phyloP scores from a whole-genome alignment of 2,113 vertebrate species.

The Motacilla tschutschensis region DNA sequence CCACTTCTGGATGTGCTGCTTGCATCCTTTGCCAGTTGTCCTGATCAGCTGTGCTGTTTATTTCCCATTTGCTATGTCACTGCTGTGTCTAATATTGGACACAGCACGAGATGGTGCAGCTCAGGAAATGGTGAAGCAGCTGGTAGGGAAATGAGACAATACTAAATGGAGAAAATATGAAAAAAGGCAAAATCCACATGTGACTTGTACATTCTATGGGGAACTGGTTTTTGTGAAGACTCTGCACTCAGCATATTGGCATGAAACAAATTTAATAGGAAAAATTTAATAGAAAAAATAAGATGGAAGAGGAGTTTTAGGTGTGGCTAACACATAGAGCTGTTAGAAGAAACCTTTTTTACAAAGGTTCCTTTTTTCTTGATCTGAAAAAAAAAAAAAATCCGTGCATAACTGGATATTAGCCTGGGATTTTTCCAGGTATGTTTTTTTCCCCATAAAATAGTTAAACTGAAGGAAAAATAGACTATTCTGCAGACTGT shows the following conservation, averaged over 20 bases:
- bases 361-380: neutral
- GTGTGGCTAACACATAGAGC: neutral
- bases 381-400: neutral
- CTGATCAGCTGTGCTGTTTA: neutral
- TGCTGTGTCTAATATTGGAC: slow-evolving; percentile 10
- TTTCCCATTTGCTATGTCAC: slow-evolving; percentile 26
- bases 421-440: neutral
- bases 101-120: neutral
- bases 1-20: neutral
- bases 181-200: neutral
- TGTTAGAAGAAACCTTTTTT: neutral
- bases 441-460: neutral
- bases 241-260: neutral
- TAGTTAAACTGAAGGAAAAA: neutral
- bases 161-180: neutral
- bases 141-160: slow-evolving; percentile 37
- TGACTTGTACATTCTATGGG: neutral
- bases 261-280: neutral
- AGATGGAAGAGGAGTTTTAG: neutral
- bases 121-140: slow-evolving; percentile 31
- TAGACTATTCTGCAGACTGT: neutral
- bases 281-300: neutral
- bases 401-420: neutral
- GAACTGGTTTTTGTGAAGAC: neutral
- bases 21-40: neutral